These are phyloP conservation scores for Prolemur simus DNA, from an alignment of 2,113 vertebrate species.

Conservation along the genomic window DNA sequence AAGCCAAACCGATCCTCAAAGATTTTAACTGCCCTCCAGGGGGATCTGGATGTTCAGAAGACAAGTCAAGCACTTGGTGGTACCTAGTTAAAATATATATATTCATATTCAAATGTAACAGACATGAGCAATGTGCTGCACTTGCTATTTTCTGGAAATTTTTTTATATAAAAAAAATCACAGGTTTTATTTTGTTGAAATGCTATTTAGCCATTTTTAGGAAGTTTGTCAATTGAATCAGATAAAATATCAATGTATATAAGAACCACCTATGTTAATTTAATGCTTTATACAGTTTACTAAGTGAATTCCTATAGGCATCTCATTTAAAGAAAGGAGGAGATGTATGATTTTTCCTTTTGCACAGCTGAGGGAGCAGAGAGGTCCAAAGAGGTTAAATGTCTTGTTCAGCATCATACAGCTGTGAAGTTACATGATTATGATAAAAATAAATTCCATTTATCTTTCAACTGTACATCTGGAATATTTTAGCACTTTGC, in stretches of 20 bases:
- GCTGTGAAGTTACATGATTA: background rate
- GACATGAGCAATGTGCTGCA: background rate
- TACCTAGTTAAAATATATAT: background rate
- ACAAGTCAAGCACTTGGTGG: background rate
- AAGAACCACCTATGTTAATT: background rate
- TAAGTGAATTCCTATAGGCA: background rate
- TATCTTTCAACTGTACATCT: background rate
- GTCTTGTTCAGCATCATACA: background rate
- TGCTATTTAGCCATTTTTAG: background rate
- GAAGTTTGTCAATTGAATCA: background rate
- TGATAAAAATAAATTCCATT: background rate
- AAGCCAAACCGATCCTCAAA: background rate
- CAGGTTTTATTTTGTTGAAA: constrained; percentile 46
- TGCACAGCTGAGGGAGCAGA: background rate
- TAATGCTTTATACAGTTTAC: background rate
- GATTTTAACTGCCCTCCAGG: background rate
- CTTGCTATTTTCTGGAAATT: background rate
- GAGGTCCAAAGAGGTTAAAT: background rate
- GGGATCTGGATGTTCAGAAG: background rate
- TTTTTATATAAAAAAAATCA: constrained; percentile 10
- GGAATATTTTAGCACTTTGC: background rate
- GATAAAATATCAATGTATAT: background rate
- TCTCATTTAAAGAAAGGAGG: background rate
- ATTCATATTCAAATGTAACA: background rate
- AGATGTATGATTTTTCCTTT: background rate